Percentiles rank a stretch among this genome's conserved stretches.
These are phyloP conservation scores for Urocolius indicus DNA, from an alignment of 2,113 vertebrate species.

Conservation along the genomic window DNA sequence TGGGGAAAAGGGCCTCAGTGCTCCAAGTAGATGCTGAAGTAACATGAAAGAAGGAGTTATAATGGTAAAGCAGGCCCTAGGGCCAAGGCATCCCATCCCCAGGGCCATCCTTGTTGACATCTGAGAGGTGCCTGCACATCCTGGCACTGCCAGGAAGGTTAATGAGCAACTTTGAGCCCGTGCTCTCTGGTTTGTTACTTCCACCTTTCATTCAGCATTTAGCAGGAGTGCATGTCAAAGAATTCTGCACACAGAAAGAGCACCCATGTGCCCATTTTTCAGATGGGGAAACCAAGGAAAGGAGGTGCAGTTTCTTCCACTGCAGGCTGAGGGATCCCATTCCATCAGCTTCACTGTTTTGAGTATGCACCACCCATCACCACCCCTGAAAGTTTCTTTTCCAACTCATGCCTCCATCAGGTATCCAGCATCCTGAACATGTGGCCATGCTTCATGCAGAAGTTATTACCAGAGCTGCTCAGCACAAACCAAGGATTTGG, in stretches of 20 bases:
- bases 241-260: neutral
- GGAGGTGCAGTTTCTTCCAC: neutral
- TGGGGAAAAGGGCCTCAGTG: neutral
- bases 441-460: fast-evolving
- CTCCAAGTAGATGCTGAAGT: neutral
- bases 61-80: neutral
- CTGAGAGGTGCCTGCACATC: neutral
- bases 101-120: neutral
- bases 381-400: neutral
- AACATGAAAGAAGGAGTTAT: neutral
- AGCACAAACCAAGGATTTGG: neutral
- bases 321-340: neutral
- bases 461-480: neutral
- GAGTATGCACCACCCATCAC: neutral
- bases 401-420: fast-evolving
- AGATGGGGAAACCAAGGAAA: neutral
- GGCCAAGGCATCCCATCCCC: neutral
- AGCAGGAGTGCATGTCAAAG: neutral
- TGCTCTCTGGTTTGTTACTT: neutral
- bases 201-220: neutral
- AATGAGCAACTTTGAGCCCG: neutral
- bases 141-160: neutral
- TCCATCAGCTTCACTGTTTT: fast-evolving
- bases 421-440: fast-evolving
- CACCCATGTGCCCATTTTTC: neutral